Percentiles rank a stretch among this genome's conserved stretches.
These are phyloP conservation scores for Tursiops truncatus DNA, from an alignment of 2,113 vertebrate genomes.

Conservation along the genomic window DNA sequence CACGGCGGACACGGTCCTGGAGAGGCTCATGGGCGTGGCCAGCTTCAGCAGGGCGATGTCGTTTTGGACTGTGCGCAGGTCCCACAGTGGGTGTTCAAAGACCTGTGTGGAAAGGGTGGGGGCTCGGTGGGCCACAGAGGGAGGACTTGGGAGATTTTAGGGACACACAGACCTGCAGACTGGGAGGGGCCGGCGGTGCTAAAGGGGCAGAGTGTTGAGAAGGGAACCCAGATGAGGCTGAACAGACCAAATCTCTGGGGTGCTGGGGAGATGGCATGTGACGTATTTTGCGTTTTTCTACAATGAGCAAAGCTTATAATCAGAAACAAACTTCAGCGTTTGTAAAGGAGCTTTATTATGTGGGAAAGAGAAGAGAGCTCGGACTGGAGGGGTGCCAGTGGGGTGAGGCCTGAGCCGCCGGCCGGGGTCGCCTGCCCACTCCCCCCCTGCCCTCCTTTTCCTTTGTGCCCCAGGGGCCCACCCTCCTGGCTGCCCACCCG, in stretches of 20 bases:
- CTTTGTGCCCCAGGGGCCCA: background rate
- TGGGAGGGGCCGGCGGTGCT: background rate
- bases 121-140: background rate
- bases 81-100: background rate
- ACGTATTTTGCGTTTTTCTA: background rate
- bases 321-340: background rate
- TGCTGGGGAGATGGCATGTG: background rate
- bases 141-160: background rate
- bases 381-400: background rate
- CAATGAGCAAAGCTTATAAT: background rate
- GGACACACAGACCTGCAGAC: too few species aligned
- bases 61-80: constrained; percentile 69
- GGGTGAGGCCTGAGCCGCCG: background rate
- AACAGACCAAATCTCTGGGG: background rate
- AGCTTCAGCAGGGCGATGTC: constrained; percentile 90
- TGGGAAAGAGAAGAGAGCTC: background rate
- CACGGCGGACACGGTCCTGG: constrained; percentile 82
- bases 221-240: background rate
- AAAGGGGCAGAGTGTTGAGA: background rate
- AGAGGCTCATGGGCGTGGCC: constrained; percentile 78
- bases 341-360: background rate
- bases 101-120: background rate
- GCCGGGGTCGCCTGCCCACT: accelerated
- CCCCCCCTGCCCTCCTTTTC: background rate
- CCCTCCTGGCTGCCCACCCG: accelerated